Conservation (phyloP, 2,797 vertebrate species). For the Antennarius maculatus region DNA sequence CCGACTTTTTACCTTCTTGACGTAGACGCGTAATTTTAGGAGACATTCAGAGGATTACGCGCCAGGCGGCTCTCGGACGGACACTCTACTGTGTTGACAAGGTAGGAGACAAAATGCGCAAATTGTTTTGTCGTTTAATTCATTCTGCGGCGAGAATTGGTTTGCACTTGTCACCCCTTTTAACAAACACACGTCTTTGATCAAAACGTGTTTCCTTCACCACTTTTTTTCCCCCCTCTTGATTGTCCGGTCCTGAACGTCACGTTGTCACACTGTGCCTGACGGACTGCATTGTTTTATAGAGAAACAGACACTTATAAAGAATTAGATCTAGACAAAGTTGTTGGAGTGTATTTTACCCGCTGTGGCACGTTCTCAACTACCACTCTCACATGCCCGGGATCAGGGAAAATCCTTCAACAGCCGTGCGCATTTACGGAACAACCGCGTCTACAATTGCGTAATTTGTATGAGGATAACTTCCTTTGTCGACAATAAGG, state of each 20-base stretch:
- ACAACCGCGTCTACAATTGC: slow-evolving; percentile 50
- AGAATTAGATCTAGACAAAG: slow-evolving; percentile 28
- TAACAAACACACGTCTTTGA: slow-evolving; percentile 1
- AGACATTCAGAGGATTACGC: slow-evolving; percentile 58
- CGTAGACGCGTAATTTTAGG: slow-evolving; percentile 19
- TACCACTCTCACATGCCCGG: slow-evolving; percentile 33
- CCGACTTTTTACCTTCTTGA: slow-evolving; percentile 24
- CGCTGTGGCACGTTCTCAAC: slow-evolving; percentile 10
- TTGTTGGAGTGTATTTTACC: slow-evolving; percentile 29
- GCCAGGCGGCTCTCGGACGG: slow-evolving; percentile 24
- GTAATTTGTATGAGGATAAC: slow-evolving; percentile 27
- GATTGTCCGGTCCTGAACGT: background rate
- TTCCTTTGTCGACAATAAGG: background rate
- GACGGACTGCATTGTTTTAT: background rate
- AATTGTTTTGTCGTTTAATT: slow-evolving; percentile 53
- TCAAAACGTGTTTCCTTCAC: background rate
- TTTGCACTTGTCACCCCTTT: slow-evolving; percentile 46
- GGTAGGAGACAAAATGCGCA: slow-evolving; percentile 62
- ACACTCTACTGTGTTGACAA: slow-evolving; percentile 41
- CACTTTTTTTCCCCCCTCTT: slow-evolving; percentile 27
- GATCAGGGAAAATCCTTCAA: slow-evolving; percentile 23
- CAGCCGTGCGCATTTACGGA: slow-evolving; percentile 46
- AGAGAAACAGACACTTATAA: background rate
- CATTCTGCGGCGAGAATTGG: slow-evolving; percentile 39
- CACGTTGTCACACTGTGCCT: slow-evolving; percentile 1